These are phyloP conservation scores for Tricholauxania praeusta DNA, from an alignment of 2,888 invertebrate genomes.

Conservation along the genomic window DNA sequence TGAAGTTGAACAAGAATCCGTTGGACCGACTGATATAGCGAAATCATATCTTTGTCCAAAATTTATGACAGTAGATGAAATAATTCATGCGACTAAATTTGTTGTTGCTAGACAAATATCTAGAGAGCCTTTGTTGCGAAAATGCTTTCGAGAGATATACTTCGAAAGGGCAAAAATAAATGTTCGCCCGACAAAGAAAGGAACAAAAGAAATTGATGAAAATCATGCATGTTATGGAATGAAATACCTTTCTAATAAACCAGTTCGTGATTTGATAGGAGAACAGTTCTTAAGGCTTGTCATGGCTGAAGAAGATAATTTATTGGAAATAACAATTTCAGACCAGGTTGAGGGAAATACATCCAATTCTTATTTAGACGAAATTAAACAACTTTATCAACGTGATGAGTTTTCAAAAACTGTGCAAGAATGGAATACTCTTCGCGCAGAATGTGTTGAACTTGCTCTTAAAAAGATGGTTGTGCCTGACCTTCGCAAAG, in stretches of 20 bases:
- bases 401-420: conserved; percentile 94
- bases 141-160: conserved; percentile 86
- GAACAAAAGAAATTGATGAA: conserved; percentile 95
- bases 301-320: conserved; percentile 85
- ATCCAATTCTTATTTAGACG: conserved; percentile 83
- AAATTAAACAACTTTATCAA: conserved; percentile 78
- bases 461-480: conserved; percentile 89
- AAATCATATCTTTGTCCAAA: conserved; percentile 78
- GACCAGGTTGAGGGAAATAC: conserved; percentile 85
- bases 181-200: conserved; percentile 88
- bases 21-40: conserved; percentile 86
- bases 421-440: conserved; percentile 95
- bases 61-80: conserved; percentile 82
- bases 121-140: conserved; percentile 89
- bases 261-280: conserved; percentile 86
- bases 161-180: conserved; percentile 88
- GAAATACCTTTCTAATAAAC: conserved; percentile 94
- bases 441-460: conserved; percentile 89
- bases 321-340: conserved; percentile 79
- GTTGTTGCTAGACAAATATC: conserved; percentile 96
- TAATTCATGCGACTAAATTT: conserved; percentile 89
- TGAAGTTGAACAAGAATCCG: conserved; percentile 92
- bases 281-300: conserved; percentile 90
- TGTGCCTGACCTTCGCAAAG: conserved; percentile 89
- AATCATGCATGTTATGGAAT: conserved; percentile 87